Conservation (phyloP, 2,888 invertebrate genomes). For the Lepidocyrtoides sp. region DNA sequence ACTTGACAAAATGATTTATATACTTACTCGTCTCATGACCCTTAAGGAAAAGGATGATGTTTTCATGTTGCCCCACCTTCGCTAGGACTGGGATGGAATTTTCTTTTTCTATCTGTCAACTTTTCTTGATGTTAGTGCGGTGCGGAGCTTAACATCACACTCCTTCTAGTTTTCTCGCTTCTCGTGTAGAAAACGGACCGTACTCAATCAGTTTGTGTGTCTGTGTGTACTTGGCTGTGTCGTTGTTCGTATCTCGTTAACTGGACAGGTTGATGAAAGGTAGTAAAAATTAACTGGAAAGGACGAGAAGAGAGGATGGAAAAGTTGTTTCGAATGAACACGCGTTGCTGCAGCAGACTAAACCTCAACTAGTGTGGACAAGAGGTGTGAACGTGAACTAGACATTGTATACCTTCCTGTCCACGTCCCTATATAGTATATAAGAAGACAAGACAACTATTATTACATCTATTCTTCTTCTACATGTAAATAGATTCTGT, state of each 20-base stretch:
- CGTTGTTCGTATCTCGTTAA: constrained; percentile 21
- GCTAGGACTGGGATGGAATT: not conserved
- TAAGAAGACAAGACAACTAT: too few relatives aligned
- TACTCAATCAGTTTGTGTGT: constrained; percentile 21
- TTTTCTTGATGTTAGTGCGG: not conserved
- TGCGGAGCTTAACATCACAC: not conserved
- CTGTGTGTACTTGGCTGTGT: constrained; percentile 9
- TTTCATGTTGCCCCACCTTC: constrained; percentile 89
- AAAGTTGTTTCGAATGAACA: constrained; percentile 46
- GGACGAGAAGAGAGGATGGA: constrained; percentile 41
- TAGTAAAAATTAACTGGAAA: constrained; percentile 50
- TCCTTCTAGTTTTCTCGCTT: not conserved
- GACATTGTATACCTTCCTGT: constrained; percentile 10
- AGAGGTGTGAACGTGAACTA: constrained; percentile 48
- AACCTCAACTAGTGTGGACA: constrained; percentile 50
- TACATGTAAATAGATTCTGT: constrained; percentile 53
- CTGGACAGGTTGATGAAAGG: constrained; percentile 54
- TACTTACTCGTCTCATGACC: constrained; percentile 93
- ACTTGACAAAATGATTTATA: constrained; percentile 71
- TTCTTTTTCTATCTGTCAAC: constrained; percentile 16
- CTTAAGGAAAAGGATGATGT: constrained; percentile 92
- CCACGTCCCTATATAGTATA: not conserved
- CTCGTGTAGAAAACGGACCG: constrained; percentile 12
- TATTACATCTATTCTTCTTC: not conserved
- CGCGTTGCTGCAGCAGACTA: constrained; percentile 45